A percentile compares a stretch with the other conserved stretches of the same genome.
These are phyloP conservation scores for Misgurnus anguillicaudatus DNA, from an alignment of 2,113 vertebrate species.

Conservation along the genomic window DNA sequence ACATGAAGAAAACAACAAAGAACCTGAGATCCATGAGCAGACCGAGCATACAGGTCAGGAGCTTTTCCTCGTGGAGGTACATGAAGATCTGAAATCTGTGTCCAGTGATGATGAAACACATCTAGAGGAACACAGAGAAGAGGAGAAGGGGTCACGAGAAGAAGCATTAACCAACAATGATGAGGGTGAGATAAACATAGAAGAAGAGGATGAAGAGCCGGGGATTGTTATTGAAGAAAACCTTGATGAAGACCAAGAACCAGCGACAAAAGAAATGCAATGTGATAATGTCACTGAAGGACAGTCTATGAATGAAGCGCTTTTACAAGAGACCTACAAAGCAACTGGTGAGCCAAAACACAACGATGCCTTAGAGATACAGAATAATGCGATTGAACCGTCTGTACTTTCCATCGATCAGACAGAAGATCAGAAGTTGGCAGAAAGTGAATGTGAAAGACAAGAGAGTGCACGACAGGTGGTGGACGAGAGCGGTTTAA, in stretches of 20 bases:
- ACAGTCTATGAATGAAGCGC: not conserved
- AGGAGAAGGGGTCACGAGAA: not conserved
- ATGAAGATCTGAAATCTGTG: not conserved
- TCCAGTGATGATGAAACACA: conserved; percentile 1
- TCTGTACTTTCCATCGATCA: not conserved
- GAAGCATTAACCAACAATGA: not conserved
- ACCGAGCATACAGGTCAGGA: not conserved
- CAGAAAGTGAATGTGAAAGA: not conserved
- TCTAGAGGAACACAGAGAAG: not conserved
- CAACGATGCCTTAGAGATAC: not conserved
- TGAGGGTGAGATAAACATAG: not conserved
- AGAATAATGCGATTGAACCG: not conserved
- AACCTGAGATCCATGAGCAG: not conserved
- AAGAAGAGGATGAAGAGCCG: not conserved
- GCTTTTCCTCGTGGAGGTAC: not conserved
- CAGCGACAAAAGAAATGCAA: not conserved
- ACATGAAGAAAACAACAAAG: not conserved
- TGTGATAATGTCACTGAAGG: not conserved
- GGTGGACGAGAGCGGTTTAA: not conserved
- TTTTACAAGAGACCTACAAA: not conserved
- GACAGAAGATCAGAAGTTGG: fast-evolving
- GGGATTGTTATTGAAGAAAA: not conserved
- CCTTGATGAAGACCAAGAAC: conserved; percentile 2
- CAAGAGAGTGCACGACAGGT: not conserved
- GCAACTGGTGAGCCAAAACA: not conserved